Conservation (phyloP, 2,797 vertebrate genomes). For the Danionella dracula region DNA sequence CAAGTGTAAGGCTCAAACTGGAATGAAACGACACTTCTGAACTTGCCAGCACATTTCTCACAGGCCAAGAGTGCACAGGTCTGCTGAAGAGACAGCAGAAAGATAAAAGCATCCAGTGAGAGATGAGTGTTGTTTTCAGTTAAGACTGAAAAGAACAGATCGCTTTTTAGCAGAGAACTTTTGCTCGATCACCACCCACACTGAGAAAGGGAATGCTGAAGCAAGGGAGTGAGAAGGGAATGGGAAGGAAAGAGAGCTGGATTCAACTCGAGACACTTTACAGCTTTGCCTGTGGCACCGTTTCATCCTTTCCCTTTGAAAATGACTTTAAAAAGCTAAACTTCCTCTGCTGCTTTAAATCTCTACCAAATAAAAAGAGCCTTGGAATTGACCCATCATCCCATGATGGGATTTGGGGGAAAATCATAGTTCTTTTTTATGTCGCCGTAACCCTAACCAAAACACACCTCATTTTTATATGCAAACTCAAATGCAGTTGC, state of each 20-base stretch:
- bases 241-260: background rate
- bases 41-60: slow-evolving; percentile 1
- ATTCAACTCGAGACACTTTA: slow-evolving; percentile 3
- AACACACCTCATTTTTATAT: too few species aligned
- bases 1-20: background rate
- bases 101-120: slow-evolving; percentile 20
- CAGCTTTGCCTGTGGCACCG: slow-evolving; percentile 4
- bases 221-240: background rate
- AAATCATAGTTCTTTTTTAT: too few species aligned
- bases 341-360: background rate
- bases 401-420: too few species aligned
- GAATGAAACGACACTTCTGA: slow-evolving; percentile 6
- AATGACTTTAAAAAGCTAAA: background rate
- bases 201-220: slow-evolving; percentile 36
- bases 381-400: background rate
- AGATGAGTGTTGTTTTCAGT: slow-evolving; percentile 10
- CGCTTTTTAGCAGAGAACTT: slow-evolving; percentile 44
- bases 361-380: background rate
- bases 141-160: slow-evolving; percentile 40
- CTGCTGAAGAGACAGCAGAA: slow-evolving; percentile 1
- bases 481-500: too few species aligned
- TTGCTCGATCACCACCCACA: slow-evolving; percentile 45
- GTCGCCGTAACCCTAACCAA: too few species aligned
- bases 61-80: background rate
- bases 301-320: slow-evolving; percentile 24